phyloP scores from a whole-genome alignment of 2,797 vertebrate genomes.

The Fistularia commersonii region DNA sequence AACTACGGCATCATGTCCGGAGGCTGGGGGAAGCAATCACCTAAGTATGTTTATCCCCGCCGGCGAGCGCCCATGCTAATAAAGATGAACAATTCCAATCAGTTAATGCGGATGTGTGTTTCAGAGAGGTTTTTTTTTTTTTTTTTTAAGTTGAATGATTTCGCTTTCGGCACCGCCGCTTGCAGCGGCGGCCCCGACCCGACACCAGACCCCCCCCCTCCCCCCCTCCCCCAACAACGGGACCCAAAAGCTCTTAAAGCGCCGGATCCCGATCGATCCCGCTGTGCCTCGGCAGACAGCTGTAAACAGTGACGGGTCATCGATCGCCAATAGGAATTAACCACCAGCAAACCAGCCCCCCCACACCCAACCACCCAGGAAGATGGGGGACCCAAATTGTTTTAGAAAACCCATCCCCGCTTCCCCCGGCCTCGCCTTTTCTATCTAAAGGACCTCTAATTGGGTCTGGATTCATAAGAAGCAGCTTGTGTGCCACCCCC shows the following conservation, averaged over 20 bases:
- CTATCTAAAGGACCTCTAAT: constrained; percentile 32
- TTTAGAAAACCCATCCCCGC: too few relatives aligned
- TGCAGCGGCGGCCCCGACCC: constrained; percentile 28
- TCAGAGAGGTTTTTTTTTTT: constrained; percentile 24
- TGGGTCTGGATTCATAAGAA: constrained; percentile 34
- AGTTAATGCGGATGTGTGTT: constrained; percentile 55
- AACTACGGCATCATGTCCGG: constrained; percentile 51
- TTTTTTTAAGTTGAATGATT: constrained; percentile 37
- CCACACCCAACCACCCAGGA: constrained; percentile 17
- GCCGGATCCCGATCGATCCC: constrained; percentile 38
- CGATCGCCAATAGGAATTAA: constrained; percentile 58
- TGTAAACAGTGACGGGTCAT: constrained; percentile 32
- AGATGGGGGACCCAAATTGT: background rate
- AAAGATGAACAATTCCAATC: constrained; percentile 65
- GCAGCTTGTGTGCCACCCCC: too few relatives aligned
- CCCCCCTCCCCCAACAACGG: too few relatives aligned
- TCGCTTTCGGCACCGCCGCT: constrained; percentile 22
- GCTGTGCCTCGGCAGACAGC: constrained; percentile 39
- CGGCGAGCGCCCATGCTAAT: constrained; percentile 56
- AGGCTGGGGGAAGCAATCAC: constrained; percentile 63
- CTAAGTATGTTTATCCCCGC: constrained; percentile 62
- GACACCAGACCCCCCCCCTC: too few relatives aligned
- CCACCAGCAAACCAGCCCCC: constrained; percentile 18
- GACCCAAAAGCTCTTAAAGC: constrained; percentile 37
- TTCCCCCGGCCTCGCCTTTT: background rate